Evolutionary conservation across 2,113 vertebrate species (phyloP), one percentile per base, ranked within the genome.

Genomic region (Lamprotornis superbus): DNA sequence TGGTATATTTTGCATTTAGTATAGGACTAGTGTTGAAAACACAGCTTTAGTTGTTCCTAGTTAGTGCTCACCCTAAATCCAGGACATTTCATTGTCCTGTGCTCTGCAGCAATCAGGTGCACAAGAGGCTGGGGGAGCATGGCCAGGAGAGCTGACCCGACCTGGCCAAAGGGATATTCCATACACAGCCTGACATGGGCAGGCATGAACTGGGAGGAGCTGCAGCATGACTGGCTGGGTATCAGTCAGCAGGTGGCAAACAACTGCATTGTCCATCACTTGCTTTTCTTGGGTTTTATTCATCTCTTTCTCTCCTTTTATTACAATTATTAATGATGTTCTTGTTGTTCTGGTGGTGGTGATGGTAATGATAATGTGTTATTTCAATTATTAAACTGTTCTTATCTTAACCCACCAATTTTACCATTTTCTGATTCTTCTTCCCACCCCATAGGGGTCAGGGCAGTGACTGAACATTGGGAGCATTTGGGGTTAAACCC

Each of bases 171-270:
- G 47, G 46, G 9, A n/a, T 23, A 12, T 46, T 27, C 53, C 46
- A 28, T 1, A 5, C 15, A 24, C 23, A 39, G 47, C 33, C 6
- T 0, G 0, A 8, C 23, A 13, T 8, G 39, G 23, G 11, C 55
- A 39, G 39, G 2, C 10, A 1, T 7, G 46, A 44, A 1, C 22
- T 7, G 39, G 25, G 27, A 22, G 31, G 15, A 61, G 33, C 28
- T 61, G 64, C 28, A 37, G 39, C 19, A 23, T 28, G 22, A 27
- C 28, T 16, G 55, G 33, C 46, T 61, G 55, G 21, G 21, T 4
- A 0, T 52, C 5, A 5, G 53, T 77, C 63, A 52, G 53, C 53
- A 60, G 39, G 10, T 60, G 46, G 11, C 1, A 0, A 46, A 15
- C 33, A 69, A 16, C 28, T 69, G 11, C 44, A 5, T 3, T 28